Evolutionary conservation across 1,140 invertebrate genomes (phyloP).

Genomic region (Rhagoletis pomonella): DNA sequence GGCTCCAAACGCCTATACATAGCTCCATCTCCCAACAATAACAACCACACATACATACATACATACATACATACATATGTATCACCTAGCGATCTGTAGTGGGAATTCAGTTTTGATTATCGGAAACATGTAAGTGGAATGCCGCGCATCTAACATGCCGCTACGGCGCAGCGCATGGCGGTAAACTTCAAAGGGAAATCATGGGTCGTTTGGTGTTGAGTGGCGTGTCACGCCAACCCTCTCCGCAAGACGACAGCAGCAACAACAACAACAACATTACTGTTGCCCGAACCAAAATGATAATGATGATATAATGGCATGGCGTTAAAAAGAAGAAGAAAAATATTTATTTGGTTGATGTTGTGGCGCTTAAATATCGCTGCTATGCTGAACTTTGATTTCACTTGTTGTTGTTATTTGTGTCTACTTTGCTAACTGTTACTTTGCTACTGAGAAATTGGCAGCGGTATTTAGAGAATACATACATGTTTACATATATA

Average conservation of each 20-base stretch:
- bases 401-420: not conserved
- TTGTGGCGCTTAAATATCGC: conserved; percentile 3
- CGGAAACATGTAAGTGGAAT: conserved; percentile 44
- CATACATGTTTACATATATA: not conserved
- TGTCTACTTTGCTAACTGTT: too few species aligned
- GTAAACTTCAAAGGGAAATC: conserved; percentile 22
- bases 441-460: too few species aligned
- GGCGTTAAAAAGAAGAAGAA: not conserved
- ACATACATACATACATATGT: not conserved
- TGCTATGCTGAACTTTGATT: not conserved
- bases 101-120: conserved; percentile 38
- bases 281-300: not conserved
- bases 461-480: too few species aligned
- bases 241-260: not conserved
- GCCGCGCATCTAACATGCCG: conserved; percentile 11
- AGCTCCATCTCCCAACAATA: not conserved
- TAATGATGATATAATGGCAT: conserved; percentile 20
- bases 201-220: conserved; percentile 8
- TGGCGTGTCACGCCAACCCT: not conserved
- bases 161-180: conserved; percentile 20
- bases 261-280: not conserved
- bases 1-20: not conserved
- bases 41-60: not conserved
- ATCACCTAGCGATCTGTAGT: not conserved
- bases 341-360: not conserved